These are phyloP conservation scores for Adelphocoris suturalis DNA, from an alignment of 2,888 invertebrate genomes.

Conservation along the genomic window DNA sequence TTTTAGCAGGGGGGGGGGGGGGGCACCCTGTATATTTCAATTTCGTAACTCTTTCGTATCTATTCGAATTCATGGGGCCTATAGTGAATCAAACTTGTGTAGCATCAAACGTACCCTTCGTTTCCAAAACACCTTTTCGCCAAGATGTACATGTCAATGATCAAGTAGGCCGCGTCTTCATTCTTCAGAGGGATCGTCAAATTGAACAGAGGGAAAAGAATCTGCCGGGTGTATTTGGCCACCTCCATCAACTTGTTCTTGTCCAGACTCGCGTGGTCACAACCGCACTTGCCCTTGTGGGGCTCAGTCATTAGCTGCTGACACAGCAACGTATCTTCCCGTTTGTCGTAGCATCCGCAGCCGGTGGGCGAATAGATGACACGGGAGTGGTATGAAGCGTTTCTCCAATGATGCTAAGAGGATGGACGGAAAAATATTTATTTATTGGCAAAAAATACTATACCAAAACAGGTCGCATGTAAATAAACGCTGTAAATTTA, in stretches of 20 bases:
- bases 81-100: too few species aligned
- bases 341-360: neutral
- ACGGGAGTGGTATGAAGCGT: neutral
- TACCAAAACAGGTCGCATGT: too few species aligned
- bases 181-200: neutral
- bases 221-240: neutral
- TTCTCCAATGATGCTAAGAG: neutral
- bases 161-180: conserved; percentile 7
- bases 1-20: too few species aligned
- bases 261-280: neutral
- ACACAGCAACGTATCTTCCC: neutral
- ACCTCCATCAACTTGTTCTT: neutral
- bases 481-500: too few species aligned
- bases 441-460: too few species aligned
- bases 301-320: neutral
- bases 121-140: neutral
- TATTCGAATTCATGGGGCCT: too few species aligned
- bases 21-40: too few species aligned
- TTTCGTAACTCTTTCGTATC: too few species aligned
- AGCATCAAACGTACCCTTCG: too few species aligned
- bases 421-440: too few species aligned
- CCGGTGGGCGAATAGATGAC: neutral
- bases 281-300: neutral
- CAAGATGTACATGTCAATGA: conserved; percentile 4
- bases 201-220: conserved; percentile 14